Base-by-base conservation (phyloP, 2,113 vertebrate genomes). In the Pongo abelii region DNA sequence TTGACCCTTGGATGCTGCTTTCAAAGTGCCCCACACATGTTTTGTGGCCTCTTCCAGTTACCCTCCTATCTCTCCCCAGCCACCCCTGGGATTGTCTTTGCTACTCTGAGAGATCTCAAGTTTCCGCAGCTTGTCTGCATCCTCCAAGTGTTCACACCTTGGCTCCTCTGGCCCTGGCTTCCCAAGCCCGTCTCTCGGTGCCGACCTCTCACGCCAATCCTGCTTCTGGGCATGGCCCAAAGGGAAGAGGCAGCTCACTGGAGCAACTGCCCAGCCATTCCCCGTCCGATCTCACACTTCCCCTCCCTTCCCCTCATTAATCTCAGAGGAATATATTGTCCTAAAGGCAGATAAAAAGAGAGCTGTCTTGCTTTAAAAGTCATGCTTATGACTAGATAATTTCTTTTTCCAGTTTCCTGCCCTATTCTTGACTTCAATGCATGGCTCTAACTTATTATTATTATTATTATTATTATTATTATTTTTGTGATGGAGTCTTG, bases 321-420 rank as follows among this genome's bases (percentile, higher is more conserved):
- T 83, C 89, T 88, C 91, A 86, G 78, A 74, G n/a, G 59, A 6
- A 85, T 38, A 52, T 22, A 91, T 91, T 93, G 89, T 74, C n/a
- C 85, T 43, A 38, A 91, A 40, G 81, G 84, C 59, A 67, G 30
- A 46, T 30, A 81, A 52, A 87, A 86, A 64, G n/a, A 74, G 6
- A 43, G 64, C 86, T 77, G 70, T 80, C 90, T 85, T 64, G 38
- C 80, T 92, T 94, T 97, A 91, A 64, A 64, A 61, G 12, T 86
- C 85, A 69, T 32, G 22, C 52, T 84, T 94, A 35, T 89, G 84
- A 88, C 59, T 72, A 88, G n/a, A 88, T 91, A 6, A 61, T 93
- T 95, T 50, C 48, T 94, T 57, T 74, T 48, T 38, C 77, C 52
- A 16, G 46, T 95, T 91, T 89, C 84, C 64, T 85, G 77, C 38